Evolutionary conservation across 2,797 vertebrate species (phyloP).

Genomic region (Tapirus indicus): DNA sequence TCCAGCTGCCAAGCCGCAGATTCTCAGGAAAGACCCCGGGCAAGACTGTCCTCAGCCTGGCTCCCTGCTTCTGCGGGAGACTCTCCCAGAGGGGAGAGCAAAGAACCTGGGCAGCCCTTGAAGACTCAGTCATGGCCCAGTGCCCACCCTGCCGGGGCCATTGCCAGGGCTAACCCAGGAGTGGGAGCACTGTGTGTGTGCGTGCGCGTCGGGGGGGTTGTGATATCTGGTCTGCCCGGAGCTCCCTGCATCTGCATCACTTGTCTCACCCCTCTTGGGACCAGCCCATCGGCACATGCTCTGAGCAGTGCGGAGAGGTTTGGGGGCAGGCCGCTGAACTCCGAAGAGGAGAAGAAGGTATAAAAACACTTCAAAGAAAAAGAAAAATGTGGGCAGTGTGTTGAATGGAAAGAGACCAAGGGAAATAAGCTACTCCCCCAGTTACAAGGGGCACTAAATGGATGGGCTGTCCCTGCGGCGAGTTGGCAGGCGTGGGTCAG

Average conservation of each 20-base stretch:
- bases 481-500: neutral
- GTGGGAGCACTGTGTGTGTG: neutral
- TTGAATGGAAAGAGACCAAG: neutral
- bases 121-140: neutral
- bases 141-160: neutral
- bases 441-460: neutral
- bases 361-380: neutral
- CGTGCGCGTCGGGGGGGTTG: fast-evolving
- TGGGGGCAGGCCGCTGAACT: neutral
- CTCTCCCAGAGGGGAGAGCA: neutral
- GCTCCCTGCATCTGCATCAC: neutral
- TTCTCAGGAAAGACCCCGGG: neutral
- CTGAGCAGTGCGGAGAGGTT: neutral
- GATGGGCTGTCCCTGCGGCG: neutral
- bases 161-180: no score
- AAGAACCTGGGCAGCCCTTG: neutral
- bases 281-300: neutral
- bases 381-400: neutral
- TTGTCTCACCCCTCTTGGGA: neutral
- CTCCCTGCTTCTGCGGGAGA: neutral
- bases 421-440: neutral
- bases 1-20: neutral
- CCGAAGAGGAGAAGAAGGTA: neutral
- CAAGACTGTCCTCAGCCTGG: neutral
- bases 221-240: neutral